These are phyloP conservation scores for Falco cherrug DNA, from an alignment of 2,797 vertebrate genomes.

Conservation along the genomic window DNA sequence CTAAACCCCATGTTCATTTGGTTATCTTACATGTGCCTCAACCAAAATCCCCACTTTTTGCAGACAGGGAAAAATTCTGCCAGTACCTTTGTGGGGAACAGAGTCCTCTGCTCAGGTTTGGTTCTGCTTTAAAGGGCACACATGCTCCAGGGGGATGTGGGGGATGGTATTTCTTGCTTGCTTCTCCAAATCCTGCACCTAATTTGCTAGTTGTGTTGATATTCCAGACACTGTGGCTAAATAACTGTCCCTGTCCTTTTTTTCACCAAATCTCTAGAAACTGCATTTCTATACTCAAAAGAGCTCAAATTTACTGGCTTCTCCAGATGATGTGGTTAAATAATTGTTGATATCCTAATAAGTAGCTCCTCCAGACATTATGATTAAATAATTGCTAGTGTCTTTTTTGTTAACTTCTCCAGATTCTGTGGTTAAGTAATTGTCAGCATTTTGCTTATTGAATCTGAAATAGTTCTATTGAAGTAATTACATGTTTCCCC, in stretches of 20 bases:
- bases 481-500: neutral
- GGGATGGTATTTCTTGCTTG: neutral
- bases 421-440: neutral
- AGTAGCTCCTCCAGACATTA: neutral
- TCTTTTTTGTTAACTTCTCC: neutral
- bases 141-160: neutral
- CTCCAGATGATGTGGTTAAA: neutral
- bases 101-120: neutral
- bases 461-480: neutral
- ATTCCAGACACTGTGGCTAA: neutral
- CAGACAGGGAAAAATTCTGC: neutral
- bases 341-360: neutral
- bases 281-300: neutral
- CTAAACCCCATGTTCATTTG: accelerated
- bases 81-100: accelerated
- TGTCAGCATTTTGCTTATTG: neutral
- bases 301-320: neutral
- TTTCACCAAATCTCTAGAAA: neutral
- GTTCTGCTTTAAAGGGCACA: neutral
- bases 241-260: neutral
- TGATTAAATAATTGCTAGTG: conserved; percentile 19
- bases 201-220: neutral
- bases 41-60: neutral
- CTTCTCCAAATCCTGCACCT: neutral
- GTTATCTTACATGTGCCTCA: neutral